Percentiles rank a stretch among this genome's conserved stretches.
These are phyloP conservation scores for Percopsis omiscomaycus DNA, from an alignment of 2,797 vertebrate genomes.

Conservation along the genomic window DNA sequence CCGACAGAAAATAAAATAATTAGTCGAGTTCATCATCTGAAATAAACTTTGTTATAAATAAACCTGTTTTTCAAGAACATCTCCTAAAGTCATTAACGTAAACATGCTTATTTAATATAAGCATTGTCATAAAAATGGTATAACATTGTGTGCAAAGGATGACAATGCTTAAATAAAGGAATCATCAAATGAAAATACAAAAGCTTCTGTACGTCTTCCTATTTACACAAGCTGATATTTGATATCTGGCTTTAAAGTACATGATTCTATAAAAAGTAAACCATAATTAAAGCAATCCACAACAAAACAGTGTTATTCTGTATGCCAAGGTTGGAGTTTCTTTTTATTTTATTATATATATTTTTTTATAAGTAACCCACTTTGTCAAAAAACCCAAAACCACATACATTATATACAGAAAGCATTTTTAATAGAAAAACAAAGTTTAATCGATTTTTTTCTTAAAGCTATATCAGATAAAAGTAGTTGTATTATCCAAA, in stretches of 20 bases:
- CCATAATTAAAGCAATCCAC: constrained; percentile 37
- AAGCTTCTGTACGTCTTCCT: constrained; percentile 49
- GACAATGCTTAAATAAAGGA: constrained; percentile 50
- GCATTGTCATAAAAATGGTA: constrained; percentile 53
- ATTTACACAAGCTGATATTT: constrained; percentile 68
- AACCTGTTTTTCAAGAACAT: constrained; percentile 48
- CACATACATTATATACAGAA: constrained; percentile 68
- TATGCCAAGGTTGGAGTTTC: constrained; percentile 51
- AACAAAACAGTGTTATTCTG: constrained; percentile 47
- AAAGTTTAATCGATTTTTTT: constrained; percentile 48
- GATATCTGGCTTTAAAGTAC: constrained; percentile 40
- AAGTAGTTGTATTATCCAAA: constrained; percentile 65
- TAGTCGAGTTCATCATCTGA: constrained; percentile 24
- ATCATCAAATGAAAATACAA: constrained; percentile 63
- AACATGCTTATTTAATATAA: constrained; percentile 57
- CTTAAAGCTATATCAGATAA: constrained; percentile 78
- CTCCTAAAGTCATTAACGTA: constrained; percentile 50
- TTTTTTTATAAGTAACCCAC: constrained; percentile 59
- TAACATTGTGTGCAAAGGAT: constrained; percentile 58
- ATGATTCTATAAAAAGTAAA: constrained; percentile 46
- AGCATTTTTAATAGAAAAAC: constrained; percentile 56
- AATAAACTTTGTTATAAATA: constrained; percentile 41
- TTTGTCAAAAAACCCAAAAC: constrained; percentile 63
- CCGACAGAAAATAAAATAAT: constrained; percentile 46
- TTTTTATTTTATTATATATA: constrained; percentile 32